These are phyloP conservation scores for Ia io DNA, from an alignment of 2,113 vertebrate genomes.

Conservation along the genomic window DNA sequence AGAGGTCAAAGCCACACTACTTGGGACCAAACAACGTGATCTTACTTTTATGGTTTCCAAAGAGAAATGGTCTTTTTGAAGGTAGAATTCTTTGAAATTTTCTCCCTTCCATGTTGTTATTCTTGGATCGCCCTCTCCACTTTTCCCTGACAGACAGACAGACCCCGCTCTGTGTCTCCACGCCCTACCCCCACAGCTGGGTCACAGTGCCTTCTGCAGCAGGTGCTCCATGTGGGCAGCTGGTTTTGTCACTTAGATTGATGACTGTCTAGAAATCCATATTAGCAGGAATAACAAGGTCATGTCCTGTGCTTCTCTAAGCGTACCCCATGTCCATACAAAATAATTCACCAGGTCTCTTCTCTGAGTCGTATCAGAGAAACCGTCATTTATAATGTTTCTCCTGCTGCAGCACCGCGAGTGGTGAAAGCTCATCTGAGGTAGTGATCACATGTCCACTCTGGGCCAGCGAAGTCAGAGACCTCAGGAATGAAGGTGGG, in stretches of 20 bases:
- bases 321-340: not conserved
- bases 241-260: not conserved
- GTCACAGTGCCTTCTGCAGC: not conserved
- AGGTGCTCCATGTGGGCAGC: not conserved
- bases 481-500: accelerated
- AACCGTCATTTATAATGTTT: not conserved
- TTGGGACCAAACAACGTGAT: not conserved
- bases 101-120: not conserved
- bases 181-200: not conserved
- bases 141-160: not conserved
- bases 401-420: accelerated
- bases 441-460: too few species aligned
- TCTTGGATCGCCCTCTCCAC: not conserved
- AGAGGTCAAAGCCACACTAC: not conserved
- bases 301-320: not conserved
- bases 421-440: accelerated
- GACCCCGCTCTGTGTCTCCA: not conserved
- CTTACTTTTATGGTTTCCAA: not conserved
- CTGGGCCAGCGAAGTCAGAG: not conserved
- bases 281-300: not conserved
- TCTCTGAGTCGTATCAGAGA: not conserved
- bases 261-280: not conserved
- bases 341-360: not conserved
- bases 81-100: not conserved
- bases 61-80: not conserved